Evolutionary conservation across 2,797 vertebrate species (phyloP).

Genomic region (Staurois parvus): DNA sequence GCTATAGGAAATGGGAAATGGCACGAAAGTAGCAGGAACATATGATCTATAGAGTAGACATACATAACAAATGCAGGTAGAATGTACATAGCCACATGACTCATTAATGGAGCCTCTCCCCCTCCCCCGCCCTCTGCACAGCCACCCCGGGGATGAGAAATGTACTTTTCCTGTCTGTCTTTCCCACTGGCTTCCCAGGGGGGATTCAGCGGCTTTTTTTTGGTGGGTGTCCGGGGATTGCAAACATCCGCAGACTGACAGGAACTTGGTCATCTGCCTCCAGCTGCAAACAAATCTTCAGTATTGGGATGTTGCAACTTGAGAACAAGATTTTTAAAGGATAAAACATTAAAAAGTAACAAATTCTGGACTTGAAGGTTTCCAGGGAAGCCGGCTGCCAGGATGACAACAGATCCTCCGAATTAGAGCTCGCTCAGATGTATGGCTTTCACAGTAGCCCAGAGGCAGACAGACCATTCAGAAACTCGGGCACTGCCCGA

Average conservation of each 20-base stretch:
- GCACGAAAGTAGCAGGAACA: no score
- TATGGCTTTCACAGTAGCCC: no score
- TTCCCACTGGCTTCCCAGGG: constrained; percentile 76
- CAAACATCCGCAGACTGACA: constrained; percentile 83
- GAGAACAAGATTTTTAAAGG: constrained; percentile 43
- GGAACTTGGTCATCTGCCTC: constrained; percentile 83
- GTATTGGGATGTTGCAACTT: constrained; percentile 36
- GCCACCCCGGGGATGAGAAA: constrained; percentile 71
- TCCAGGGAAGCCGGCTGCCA: neutral
- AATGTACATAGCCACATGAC: no score
- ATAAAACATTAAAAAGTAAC: constrained; percentile 35
- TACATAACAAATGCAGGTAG: no score
- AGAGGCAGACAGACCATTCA: no score
- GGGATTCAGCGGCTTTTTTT: constrained; percentile 83
- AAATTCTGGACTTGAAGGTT: constrained; percentile 12
- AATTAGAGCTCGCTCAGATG: no score
- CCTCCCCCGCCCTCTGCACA: neutral
- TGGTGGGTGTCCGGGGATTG: constrained; percentile 80
- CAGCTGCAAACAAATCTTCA: constrained; percentile 58
- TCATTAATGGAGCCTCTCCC: neutral
- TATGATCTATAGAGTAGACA: no score
- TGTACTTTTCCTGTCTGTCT: constrained; percentile 72
- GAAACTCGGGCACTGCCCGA: no score
- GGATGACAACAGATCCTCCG: no score
- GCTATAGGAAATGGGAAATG: no score